phyloP scores from a whole-genome alignment of 1,140 invertebrate species.

The Elymnias hypermnestra region DNA sequence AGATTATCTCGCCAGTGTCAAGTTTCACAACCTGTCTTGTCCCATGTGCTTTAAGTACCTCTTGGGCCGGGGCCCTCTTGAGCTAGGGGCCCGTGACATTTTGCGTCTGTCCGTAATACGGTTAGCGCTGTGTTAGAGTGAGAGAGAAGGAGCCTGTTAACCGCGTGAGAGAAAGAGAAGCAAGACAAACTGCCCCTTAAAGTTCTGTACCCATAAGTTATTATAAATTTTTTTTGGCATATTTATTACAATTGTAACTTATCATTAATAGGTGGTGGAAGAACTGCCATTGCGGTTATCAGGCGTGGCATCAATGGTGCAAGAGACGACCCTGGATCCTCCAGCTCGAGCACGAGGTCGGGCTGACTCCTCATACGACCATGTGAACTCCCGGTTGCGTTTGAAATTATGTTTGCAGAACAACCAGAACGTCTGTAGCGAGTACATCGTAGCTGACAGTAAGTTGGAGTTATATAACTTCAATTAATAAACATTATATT shows the following conservation, averaged over 20 bases:
- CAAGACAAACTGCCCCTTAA: too few species aligned
- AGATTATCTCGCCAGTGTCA: too few species aligned
- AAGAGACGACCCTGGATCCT: slow-evolving; percentile 81
- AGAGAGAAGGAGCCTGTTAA: too few species aligned
- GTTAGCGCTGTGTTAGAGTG: too few species aligned
- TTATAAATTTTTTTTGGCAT: neutral
- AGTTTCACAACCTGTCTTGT: too few species aligned
- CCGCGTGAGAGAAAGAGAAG: too few species aligned
- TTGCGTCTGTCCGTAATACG: too few species aligned
- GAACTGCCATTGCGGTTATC: slow-evolving; percentile 82
- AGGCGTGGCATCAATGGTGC: slow-evolving; percentile 80
- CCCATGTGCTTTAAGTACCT: too few species aligned
- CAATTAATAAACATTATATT: too few species aligned
- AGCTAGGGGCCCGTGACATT: too few species aligned
- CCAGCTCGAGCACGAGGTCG: slow-evolving; percentile 39
- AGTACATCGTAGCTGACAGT: slow-evolving; percentile 88
- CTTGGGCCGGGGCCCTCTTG: too few species aligned
- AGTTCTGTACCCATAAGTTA: neutral
- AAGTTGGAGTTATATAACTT: slow-evolving; percentile 73
- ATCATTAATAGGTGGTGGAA: slow-evolving; percentile 77
- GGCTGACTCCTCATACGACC: slow-evolving; percentile 73
- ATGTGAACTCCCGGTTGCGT: slow-evolving; percentile 81
- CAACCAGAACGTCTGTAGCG: slow-evolving; percentile 88
- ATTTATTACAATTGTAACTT: neutral
- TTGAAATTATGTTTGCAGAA: slow-evolving; percentile 87